These are phyloP conservation scores for Gastracanthus pulcherrimus DNA, from an alignment of 2,888 invertebrate species.

Conservation along the genomic window DNA sequence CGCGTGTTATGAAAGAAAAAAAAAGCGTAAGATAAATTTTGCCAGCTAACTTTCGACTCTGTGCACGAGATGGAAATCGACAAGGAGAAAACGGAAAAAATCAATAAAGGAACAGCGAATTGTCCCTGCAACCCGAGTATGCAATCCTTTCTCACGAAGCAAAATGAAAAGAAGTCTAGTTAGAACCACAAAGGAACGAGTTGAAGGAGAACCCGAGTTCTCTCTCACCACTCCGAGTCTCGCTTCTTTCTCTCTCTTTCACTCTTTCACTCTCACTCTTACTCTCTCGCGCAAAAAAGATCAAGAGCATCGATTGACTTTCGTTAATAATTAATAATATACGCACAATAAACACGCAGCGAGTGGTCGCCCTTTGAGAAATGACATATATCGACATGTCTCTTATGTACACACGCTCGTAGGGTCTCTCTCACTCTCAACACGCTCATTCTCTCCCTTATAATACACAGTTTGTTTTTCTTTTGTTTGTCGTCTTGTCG, in stretches of 20 bases:
- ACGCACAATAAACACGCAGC: conserved; percentile 42
- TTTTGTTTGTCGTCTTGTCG: background rate
- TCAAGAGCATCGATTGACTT: conserved; percentile 53
- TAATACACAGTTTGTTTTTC: conserved; percentile 38
- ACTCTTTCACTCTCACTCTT: conserved; percentile 8
- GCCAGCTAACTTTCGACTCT: conserved; percentile 34
- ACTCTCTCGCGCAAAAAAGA: conserved; percentile 11
- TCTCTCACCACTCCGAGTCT: conserved; percentile 64
- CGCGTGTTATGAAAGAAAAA: background rate
- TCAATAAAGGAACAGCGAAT: background rate
- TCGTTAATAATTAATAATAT: conserved; percentile 49
- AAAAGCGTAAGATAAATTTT: conserved; percentile 23
- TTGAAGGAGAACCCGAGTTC: conserved; percentile 61
- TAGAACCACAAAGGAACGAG: background rate
- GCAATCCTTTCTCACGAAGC: conserved; percentile 6
- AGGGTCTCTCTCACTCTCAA: conserved; percentile 35
- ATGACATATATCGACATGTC: conserved; percentile 38
- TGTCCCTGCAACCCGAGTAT: background rate
- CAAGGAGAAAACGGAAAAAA: conserved; percentile 38
- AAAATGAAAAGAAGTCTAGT: background rate
- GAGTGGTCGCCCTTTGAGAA: conserved; percentile 10
- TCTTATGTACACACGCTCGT: conserved; percentile 49
- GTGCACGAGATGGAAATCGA: background rate
- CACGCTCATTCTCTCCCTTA: conserved; percentile 34
- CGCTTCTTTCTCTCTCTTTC: conserved; percentile 28